These are phyloP conservation scores for Grus americana DNA, from an alignment of 2,113 vertebrate genomes.

Conservation along the genomic window DNA sequence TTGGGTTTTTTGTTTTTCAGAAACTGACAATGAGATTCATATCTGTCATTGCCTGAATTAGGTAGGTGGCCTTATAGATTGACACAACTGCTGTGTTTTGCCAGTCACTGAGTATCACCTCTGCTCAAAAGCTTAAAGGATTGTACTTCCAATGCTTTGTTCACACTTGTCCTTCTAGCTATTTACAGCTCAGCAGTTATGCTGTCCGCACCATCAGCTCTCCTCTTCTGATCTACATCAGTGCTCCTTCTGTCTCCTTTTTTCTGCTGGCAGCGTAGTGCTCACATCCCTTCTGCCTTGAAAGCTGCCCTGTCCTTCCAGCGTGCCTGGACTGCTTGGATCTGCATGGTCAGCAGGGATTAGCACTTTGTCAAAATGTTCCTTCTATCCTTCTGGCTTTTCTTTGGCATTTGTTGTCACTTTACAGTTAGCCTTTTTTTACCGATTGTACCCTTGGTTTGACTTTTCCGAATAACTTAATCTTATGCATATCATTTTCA, in stretches of 20 bases:
- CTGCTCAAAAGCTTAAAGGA: not conserved
- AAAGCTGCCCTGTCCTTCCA: not conserved
- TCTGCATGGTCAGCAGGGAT: not conserved
- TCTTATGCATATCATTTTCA: not conserved
- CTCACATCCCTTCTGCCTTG: not conserved
- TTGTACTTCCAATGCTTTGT: not conserved
- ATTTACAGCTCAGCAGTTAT: slow-evolving; percentile 41
- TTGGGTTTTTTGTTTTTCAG: not conserved
- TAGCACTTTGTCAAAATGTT: slow-evolving; percentile 18
- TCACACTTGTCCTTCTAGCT: slow-evolving; percentile 6
- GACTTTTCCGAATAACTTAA: not conserved
- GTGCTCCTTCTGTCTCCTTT: not conserved
- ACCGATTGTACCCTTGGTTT: not conserved
- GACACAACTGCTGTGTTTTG: not conserved
- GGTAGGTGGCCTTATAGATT: not conserved
- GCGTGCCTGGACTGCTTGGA: not conserved
- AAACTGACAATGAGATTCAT: not conserved
- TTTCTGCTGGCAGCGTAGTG: not conserved
- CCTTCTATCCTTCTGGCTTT: not conserved
- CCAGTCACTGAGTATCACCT: not conserved
- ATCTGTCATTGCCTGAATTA: not conserved
- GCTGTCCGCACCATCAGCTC: not conserved
- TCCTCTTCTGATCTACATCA: not conserved
- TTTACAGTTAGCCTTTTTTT: not conserved
- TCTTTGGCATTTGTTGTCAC: not conserved